phyloP scores from a whole-genome alignment of 2,797 vertebrate genomes.

The Takifugu rubripes region DNA sequence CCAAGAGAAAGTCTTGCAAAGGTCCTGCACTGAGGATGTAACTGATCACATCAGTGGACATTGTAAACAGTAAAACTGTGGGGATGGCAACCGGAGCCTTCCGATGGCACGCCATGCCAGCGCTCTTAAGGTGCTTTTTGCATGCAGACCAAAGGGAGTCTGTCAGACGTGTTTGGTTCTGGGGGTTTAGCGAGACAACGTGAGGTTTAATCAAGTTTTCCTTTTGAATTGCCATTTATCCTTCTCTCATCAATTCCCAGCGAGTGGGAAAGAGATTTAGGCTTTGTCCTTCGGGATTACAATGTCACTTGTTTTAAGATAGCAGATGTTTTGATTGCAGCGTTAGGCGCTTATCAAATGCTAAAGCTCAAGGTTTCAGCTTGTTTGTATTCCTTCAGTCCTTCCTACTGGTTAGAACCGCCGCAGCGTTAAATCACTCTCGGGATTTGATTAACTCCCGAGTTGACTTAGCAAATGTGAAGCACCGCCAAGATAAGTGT shows the following conservation, averaged over 20 bases:
- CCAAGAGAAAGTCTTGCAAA: slow-evolving; percentile 37
- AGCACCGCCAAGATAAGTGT: slow-evolving; percentile 46
- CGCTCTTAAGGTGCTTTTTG: slow-evolving; percentile 68
- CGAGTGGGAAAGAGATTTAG: slow-evolving; percentile 68
- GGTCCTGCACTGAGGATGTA: slow-evolving; percentile 78
- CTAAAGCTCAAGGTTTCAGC: slow-evolving; percentile 73
- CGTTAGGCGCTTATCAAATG: slow-evolving; percentile 76
- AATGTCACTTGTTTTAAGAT: slow-evolving; percentile 84
- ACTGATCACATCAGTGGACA: slow-evolving; percentile 77
- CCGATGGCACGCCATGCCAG: slow-evolving; percentile 62
- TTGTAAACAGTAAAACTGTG: slow-evolving; percentile 77
- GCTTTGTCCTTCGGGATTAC: slow-evolving; percentile 81
- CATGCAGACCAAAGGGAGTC: slow-evolving; percentile 70
- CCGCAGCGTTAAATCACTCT: slow-evolving; percentile 72
- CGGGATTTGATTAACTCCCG: slow-evolving; percentile 68
- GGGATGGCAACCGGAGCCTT: slow-evolving; percentile 78
- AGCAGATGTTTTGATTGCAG: slow-evolving; percentile 81
- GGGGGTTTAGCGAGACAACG: slow-evolving; percentile 71
- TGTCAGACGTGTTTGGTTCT: slow-evolving; percentile 67
- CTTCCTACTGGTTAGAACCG: slow-evolving; percentile 64
- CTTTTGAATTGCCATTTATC: slow-evolving; percentile 79
- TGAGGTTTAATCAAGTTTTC: slow-evolving; percentile 76
- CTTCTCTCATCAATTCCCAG: slow-evolving; percentile 62
- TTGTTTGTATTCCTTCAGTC: slow-evolving; percentile 61
- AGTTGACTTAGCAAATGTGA: slow-evolving; percentile 61